Percentiles rank a stretch among this genome's conserved stretches.
These are phyloP conservation scores for Spilogale gracilis DNA, from an alignment of 2,113 vertebrate genomes.

Conservation along the genomic window DNA sequence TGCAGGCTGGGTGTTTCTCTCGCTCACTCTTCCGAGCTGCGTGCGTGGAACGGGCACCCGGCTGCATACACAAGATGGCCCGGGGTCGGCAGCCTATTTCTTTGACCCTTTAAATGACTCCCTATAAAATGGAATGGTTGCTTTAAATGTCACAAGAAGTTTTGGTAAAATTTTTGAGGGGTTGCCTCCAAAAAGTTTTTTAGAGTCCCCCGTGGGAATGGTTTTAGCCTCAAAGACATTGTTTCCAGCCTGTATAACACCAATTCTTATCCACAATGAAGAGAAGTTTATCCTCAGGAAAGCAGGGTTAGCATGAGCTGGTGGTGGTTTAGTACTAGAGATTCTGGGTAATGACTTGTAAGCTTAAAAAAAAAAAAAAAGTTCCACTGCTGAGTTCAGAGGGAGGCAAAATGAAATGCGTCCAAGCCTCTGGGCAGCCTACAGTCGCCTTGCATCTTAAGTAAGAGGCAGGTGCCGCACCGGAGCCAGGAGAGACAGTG, in stretches of 20 bases:
- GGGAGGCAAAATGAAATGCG: background rate
- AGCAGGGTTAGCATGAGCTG: constrained; percentile 21
- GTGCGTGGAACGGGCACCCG: background rate
- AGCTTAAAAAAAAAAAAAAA: background rate
- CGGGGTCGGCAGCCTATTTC: background rate
- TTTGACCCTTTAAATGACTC: background rate
- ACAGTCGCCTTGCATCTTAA: background rate
- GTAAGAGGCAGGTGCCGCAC: constrained; percentile 55
- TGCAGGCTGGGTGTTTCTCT: background rate
- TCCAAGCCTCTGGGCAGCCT: background rate
- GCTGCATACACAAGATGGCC: background rate
- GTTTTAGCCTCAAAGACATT: constrained; percentile 45
- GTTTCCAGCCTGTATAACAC: background rate
- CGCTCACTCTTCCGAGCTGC: background rate
- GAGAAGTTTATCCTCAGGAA: constrained; percentile 35
- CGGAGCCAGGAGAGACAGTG: constrained; percentile 16
- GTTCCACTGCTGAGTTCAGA: background rate
- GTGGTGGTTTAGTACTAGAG: constrained; percentile 49
- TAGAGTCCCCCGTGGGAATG: background rate
- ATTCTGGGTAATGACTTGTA: constrained; percentile 66
- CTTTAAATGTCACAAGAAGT: background rate
- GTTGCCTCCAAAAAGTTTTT: background rate
- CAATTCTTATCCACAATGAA: constrained; percentile 8
- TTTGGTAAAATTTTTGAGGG: background rate
- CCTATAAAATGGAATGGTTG: background rate